These are phyloP conservation scores for Trichopoda pennipes DNA, from an alignment of 2,888 invertebrate species.

Conservation along the genomic window DNA sequence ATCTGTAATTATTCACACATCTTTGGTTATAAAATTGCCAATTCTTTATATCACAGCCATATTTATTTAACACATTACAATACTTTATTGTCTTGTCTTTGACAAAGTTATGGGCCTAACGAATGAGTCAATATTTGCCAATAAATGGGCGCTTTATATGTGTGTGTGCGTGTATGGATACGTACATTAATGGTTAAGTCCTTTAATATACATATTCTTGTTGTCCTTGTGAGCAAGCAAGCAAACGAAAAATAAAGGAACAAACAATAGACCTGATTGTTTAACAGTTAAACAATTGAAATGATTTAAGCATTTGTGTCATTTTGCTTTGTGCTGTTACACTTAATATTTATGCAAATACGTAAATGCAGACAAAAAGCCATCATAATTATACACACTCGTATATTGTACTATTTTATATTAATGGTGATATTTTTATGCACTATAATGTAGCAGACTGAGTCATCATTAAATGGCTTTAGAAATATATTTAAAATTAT, in stretches of 20 bases:
- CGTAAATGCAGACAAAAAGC: too few relatives aligned
- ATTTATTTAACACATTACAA: conserved; percentile 51
- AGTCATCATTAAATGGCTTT: too few relatives aligned
- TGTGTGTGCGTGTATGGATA: background rate
- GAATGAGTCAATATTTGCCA: conserved; percentile 24
- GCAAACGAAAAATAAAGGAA: background rate
- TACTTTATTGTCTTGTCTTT: conserved; percentile 25
- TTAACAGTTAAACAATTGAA: conserved; percentile 2
- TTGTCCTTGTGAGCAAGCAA: too few relatives aligned
- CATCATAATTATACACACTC: too few relatives aligned
- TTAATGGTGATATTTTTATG: too few relatives aligned
- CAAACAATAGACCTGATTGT: conserved; percentile 27
- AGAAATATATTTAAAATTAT: too few relatives aligned
- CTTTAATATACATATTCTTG: too few relatives aligned
- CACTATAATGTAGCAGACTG: too few relatives aligned
- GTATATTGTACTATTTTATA: too few relatives aligned
- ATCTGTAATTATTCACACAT: conserved; percentile 13
- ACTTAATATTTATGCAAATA: background rate
- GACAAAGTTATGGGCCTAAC: conserved; percentile 8
- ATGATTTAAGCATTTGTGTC: background rate
- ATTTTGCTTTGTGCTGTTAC: background rate
- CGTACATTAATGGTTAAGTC: too few relatives aligned
- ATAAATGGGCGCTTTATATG: background rate
- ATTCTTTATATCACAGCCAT: conserved; percentile 35
- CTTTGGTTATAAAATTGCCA: conserved; percentile 31